A percentile compares a stretch with the other conserved stretches of the same genome.
phyloP scores from a whole-genome alignment of 2,888 invertebrate genomes.

The Deroplatys truncata region DNA sequence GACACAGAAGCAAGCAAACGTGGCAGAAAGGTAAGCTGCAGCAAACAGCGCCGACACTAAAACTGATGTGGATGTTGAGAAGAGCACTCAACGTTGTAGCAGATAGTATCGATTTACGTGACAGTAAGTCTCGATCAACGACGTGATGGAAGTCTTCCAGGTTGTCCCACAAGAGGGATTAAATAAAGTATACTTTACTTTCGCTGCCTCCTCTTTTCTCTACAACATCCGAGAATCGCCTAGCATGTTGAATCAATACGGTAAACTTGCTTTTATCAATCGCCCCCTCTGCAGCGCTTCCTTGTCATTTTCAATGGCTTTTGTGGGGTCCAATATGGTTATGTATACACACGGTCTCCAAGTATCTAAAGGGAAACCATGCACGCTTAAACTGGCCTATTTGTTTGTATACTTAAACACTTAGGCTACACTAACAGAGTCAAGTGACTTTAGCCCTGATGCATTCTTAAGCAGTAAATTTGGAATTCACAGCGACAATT shows the following conservation, averaged over 20 bases:
- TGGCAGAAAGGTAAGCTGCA: background rate
- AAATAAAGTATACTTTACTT: constrained; percentile 7
- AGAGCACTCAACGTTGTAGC: background rate
- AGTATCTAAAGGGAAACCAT: background rate
- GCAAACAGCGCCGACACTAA: background rate
- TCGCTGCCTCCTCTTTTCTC: background rate
- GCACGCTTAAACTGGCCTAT: too few species aligned
- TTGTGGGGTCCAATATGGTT: background rate
- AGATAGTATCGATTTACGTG: background rate
- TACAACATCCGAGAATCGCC: background rate
- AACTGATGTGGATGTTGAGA: background rate
- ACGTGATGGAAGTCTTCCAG: background rate
- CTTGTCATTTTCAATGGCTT: background rate
- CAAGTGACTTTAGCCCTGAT: too few species aligned
- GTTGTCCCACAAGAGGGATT: constrained; percentile 10
- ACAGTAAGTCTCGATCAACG: background rate
- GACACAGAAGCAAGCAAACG: background rate
- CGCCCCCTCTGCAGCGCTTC: background rate
- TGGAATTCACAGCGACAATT: too few species aligned
- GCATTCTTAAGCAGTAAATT: too few species aligned
- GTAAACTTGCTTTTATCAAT: constrained; percentile 1
- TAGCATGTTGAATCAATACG: background rate
- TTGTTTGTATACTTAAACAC: too few species aligned
- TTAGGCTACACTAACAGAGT: too few species aligned
- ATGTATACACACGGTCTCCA: background rate